Evolutionary conservation across 2,888 invertebrate species (phyloP), one percentile per base, ranked within the genome.

Genomic region (Eurytoma adleriae): DNA sequence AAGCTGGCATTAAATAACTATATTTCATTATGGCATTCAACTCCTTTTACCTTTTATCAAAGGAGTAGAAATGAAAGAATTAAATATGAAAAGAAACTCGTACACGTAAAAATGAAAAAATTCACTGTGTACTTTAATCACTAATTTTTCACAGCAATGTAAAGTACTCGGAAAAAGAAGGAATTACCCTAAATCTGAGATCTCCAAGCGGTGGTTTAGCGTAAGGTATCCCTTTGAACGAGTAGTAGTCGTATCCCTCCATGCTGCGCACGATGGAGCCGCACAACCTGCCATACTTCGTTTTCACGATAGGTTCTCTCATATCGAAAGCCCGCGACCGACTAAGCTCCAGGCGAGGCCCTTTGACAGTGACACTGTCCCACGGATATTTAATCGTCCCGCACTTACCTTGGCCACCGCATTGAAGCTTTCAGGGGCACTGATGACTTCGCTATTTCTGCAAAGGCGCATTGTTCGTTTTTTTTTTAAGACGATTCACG

Each of bases 221-320:
- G 48, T 83, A 83, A 7, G 81, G 81, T 3, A 83, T 71, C 3
- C 80, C 79, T 48, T 83, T 83, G 18, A 83, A 83, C 0, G 79
- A 71, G 59, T 75, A 81, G 74, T 52, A 83, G 1, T 83, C 67
- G 20, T 79, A 75, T 14, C 79, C 80, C 48, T 82, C 80, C 0
- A 20, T 14, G 48, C 75, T 82, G 7, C 50, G 67, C 27, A 75
- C 64, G 2, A 62, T 40, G n/a, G 64, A 71, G 52, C 78, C 80
- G 16, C 79, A 61, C 13, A 82, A 61, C 27, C 74, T 81, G 40
- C 78, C 81, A 10, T 40, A 71, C 59, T 59, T 52, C 48, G 67
- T 67, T 48, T 75, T 78, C 0, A 81, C 81, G 40, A 80, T 80
- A 0, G 67, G 73, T 67, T 78, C 74, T 70, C 54, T 78, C 78